phyloP scores from a whole-genome alignment of 2,888 invertebrate species.

The Nebria salina region DNA sequence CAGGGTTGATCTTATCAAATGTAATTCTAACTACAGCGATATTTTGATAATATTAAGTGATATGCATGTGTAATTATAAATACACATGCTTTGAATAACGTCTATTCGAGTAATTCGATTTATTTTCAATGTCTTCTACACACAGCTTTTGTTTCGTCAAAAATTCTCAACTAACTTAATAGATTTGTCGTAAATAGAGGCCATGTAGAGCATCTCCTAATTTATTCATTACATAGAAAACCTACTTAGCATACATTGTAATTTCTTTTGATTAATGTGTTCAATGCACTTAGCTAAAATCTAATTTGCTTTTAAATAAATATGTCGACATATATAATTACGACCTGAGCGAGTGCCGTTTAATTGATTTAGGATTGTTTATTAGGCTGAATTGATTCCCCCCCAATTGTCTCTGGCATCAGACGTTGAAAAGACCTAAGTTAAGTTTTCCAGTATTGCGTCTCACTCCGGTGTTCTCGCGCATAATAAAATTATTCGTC shows the following conservation, averaged over 20 bases:
- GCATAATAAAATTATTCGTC: constrained; percentile 1
- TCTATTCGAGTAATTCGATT: too few relatives aligned
- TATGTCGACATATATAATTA: background rate
- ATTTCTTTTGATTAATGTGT: background rate
- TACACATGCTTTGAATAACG: too few relatives aligned
- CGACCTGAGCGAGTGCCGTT: too few relatives aligned
- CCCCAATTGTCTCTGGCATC: background rate
- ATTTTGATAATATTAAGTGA: background rate
- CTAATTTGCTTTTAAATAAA: too few relatives aligned
- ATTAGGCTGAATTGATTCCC: too few relatives aligned
- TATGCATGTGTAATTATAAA: too few relatives aligned
- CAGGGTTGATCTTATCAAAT: background rate
- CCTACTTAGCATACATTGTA: background rate
- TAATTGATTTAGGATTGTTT: too few relatives aligned
- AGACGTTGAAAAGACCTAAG: background rate
- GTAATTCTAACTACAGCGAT: background rate
- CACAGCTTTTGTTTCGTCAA: too few relatives aligned
- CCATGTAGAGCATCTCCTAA: background rate
- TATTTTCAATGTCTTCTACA: too few relatives aligned
- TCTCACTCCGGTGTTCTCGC: background rate
- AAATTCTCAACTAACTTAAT: too few relatives aligned
- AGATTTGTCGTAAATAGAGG: too few relatives aligned
- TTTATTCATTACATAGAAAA: background rate
- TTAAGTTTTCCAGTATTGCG: background rate
- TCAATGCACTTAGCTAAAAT: too few relatives aligned